Conservation (phyloP, 2,797 vertebrate genomes). For the Mastacembelus armatus region DNA sequence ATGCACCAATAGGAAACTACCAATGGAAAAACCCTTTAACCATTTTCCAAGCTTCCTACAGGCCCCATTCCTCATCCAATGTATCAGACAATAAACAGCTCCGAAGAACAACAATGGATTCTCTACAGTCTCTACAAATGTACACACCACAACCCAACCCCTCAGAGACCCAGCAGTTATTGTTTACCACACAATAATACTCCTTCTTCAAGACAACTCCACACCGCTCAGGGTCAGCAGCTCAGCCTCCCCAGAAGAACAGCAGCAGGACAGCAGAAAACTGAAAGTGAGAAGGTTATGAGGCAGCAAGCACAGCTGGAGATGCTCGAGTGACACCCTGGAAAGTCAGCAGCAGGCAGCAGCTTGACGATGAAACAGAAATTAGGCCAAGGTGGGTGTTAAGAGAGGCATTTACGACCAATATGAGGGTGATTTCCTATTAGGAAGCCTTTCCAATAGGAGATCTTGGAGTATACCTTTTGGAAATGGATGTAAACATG, state of each 20-base stretch:
- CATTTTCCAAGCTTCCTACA: constrained; percentile 58
- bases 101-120: constrained; percentile 60
- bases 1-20: constrained; percentile 51
- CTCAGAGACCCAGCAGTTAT: constrained; percentile 48
- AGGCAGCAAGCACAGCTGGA: constrained; percentile 47
- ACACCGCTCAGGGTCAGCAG: constrained; percentile 52
- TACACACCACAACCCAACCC: constrained; percentile 7
- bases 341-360: constrained; percentile 37
- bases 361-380: constrained; percentile 61
- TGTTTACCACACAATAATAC: constrained; percentile 54
- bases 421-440: constrained; percentile 27
- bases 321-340: constrained; percentile 49
- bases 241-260: constrained; percentile 43
- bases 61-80: constrained; percentile 66
- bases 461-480: constrained; percentile 25
- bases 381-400: constrained; percentile 60
- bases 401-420: constrained; percentile 59
- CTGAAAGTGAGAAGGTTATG: constrained; percentile 41
- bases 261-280: constrained; percentile 31
- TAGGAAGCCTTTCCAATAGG: constrained; percentile 19
- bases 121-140: constrained; percentile 30
- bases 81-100: constrained; percentile 65
- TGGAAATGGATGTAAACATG: constrained; percentile 4
- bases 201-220: constrained; percentile 50
- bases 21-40: constrained; percentile 40